A percentile compares a stretch with the other conserved stretches of the same genome.
phyloP scores from a whole-genome alignment of 2,888 invertebrate genomes.

The Megamerina dolium region DNA sequence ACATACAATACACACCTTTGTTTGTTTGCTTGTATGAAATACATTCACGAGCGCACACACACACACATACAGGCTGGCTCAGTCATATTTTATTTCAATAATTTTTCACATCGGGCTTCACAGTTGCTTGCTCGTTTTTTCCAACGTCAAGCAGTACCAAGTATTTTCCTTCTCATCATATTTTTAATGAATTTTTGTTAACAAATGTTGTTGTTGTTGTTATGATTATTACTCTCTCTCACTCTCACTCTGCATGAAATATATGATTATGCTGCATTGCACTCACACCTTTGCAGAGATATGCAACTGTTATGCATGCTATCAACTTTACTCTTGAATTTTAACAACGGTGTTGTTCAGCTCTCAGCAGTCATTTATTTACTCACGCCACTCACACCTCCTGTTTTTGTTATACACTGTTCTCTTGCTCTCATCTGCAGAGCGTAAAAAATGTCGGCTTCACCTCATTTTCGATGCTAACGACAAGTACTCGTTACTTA shows the following conservation, averaged over 20 bases:
- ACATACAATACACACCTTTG: conserved; percentile 1
- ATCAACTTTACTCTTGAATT: conserved; percentile 5
- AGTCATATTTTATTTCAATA: conserved; percentile 7
- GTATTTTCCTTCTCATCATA: conserved; percentile 5
- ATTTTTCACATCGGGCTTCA: conserved; percentile 1
- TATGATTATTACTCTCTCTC: no score
- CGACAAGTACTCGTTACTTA: no score
- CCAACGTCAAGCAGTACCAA: not conserved
- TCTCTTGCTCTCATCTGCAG: conserved; percentile 7
- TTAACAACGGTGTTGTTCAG: no score
- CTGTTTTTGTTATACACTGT: not conserved
- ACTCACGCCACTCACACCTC: no score
- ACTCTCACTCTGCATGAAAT: no score
- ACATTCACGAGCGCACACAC: not conserved
- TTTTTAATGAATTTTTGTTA: not conserved
- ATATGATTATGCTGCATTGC: no score
- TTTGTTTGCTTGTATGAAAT: conserved; percentile 12
- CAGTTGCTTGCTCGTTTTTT: conserved; percentile 6
- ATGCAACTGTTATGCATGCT: conserved; percentile 6
- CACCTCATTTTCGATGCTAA: no score
- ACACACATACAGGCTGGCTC: no score
- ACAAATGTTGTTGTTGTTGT: no score
- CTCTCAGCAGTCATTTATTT: no score
- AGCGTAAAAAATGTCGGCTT: no score
- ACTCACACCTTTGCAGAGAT: not conserved